These are phyloP conservation scores for Ceyx margarethae DNA, from an alignment of 2,113 vertebrate species.

Conservation along the genomic window DNA sequence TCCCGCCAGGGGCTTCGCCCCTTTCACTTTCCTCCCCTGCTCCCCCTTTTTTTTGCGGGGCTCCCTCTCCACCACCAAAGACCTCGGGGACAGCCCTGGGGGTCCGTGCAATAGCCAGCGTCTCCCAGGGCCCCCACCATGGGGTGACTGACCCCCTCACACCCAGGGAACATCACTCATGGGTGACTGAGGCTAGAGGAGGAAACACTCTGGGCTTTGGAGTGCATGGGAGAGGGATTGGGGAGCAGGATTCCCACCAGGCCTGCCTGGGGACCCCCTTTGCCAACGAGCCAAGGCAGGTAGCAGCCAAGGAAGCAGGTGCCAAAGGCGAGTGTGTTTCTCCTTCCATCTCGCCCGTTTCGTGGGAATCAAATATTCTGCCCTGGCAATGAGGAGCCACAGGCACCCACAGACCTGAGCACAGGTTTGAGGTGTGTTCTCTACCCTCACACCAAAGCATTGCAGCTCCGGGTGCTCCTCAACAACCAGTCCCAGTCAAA, in stretches of 20 bases:
- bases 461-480: rapidly evolving
- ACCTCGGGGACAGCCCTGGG: neutral
- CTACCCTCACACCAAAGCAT: neutral
- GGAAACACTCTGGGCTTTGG: neutral
- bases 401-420: rapidly evolving
- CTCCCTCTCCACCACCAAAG: neutral
- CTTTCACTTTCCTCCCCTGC: neutral
- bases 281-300: rapidly evolving
- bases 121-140: neutral
- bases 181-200: rapidly evolving
- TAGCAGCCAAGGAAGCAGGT: neutral
- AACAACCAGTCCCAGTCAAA: neutral
- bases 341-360: neutral
- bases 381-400: neutral
- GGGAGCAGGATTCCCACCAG: neutral
- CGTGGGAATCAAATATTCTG: neutral
- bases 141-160: rapidly evolving
- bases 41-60: neutral
- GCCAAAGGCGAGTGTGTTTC: neutral
- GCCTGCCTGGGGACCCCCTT: neutral
- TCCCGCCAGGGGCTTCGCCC: neutral
- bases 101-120: rapidly evolving
- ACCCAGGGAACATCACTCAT: rapidly evolving
- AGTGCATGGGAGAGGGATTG: rapidly evolving
- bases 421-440: too few species aligned